Conservation (phyloP, 2,888 invertebrate species). For the Eupithecia insigniata region DNA sequence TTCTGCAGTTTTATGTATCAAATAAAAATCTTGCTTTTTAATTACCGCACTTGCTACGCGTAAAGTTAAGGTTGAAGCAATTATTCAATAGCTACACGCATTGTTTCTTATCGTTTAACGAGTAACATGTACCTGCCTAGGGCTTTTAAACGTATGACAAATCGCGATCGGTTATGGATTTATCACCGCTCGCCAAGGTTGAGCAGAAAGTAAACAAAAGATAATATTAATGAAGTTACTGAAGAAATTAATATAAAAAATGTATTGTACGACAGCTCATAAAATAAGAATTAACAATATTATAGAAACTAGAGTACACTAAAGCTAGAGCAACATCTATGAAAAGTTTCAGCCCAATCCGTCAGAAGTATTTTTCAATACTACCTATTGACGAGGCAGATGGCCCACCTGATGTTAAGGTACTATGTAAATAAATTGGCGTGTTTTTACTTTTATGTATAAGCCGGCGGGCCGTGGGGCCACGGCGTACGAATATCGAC, state of each 20-base stretch:
- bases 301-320: no score
- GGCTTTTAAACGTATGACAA: slow-evolving; percentile 2
- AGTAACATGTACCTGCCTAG: slow-evolving; percentile 1
- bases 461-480: no score
- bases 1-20: no score
- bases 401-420: no score
- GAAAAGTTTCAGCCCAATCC: no score
- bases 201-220: neutral
- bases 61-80: neutral
- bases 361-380: no score
- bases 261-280: neutral
- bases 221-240: neutral
- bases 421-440: no score
- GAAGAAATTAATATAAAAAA: neutral
- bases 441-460: no score
- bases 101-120: neutral
- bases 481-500: no score
- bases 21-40: neutral
- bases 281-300: neutral
- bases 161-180: slow-evolving; percentile 21
- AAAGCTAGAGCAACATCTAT: no score
- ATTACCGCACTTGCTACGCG: neutral
- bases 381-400: no score
- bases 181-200: neutral
- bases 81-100: slow-evolving; percentile 1